Evolutionary conservation across 2,113 vertebrate genomes (phyloP).

Genomic region (Neodontobutis hainanensis): DNA sequence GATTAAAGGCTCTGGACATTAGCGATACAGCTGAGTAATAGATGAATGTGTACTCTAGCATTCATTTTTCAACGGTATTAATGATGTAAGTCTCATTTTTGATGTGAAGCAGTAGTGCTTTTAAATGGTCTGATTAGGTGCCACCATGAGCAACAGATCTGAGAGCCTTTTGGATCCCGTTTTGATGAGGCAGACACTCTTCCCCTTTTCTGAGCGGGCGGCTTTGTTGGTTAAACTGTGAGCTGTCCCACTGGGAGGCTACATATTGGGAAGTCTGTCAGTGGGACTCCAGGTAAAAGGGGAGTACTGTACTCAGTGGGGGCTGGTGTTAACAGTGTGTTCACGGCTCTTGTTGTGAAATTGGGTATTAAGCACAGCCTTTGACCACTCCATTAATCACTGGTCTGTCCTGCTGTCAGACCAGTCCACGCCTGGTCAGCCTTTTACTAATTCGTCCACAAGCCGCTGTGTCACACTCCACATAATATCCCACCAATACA

Average conservation of each 20-base stretch:
- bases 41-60: too few relatives aligned
- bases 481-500: constrained; percentile 81
- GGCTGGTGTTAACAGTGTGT: constrained; percentile 4
- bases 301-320: constrained; percentile 9
- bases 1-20: too few relatives aligned
- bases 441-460: constrained; percentile 82
- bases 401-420: constrained; percentile 75
- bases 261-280: background rate
- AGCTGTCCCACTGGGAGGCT: background rate
- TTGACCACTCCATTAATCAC: constrained; percentile 77
- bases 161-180: too few relatives aligned
- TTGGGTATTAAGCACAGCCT: constrained; percentile 51
- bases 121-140: too few relatives aligned
- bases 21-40: too few relatives aligned
- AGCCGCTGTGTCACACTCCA: constrained; percentile 78
- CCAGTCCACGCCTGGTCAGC: constrained; percentile 80
- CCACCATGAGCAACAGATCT: too few relatives aligned
- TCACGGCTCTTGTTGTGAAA: constrained; percentile 28
- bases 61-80: too few relatives aligned
- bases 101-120: too few relatives aligned
- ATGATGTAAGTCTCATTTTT: too few relatives aligned
- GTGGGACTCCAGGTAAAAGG: background rate
- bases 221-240: background rate
- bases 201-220: background rate
- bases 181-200: background rate